Percentiles rank a stretch among this genome's conserved stretches.
Conservation (phyloP, 2,113 vertebrate species). For the Pica pica region DNA sequence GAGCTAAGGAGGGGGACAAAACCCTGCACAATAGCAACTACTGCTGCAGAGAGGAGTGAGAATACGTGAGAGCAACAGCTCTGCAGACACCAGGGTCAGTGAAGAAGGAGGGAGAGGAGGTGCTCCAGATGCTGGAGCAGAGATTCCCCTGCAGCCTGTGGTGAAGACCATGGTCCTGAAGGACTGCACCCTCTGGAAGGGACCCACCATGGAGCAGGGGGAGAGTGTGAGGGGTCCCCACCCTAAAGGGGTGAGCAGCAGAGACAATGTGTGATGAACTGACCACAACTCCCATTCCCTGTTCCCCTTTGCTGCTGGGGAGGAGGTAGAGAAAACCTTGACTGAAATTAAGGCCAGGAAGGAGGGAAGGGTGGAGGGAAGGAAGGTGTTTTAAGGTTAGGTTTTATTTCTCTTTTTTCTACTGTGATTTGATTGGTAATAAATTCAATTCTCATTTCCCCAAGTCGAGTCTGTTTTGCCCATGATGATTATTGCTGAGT, state of each 20-base stretch:
- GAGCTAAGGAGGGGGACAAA: neutral
- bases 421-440: neutral
- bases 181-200: neutral
- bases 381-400: neutral
- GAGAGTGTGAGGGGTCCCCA: too few species aligned
- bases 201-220: neutral
- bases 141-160: neutral
- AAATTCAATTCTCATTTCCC: neutral
- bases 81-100: neutral
- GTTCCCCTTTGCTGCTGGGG: fast-evolving
- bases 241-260: neutral
- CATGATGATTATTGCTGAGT: neutral
- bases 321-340: neutral
- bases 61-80: neutral
- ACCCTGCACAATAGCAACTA: neutral
- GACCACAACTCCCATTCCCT: fast-evolving
- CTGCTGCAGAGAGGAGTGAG: neutral
- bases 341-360: neutral
- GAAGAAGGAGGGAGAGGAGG: neutral
- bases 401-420: neutral
- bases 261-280: neutral
- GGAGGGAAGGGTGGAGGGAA: neutral
- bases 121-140: neutral
- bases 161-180: neutral
- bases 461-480: neutral